A percentile compares a stretch with the other conserved stretches of the same genome.
phyloP scores from a whole-genome alignment of 2,113 vertebrate genomes.

The Melanerpes aurifrons region DNA sequence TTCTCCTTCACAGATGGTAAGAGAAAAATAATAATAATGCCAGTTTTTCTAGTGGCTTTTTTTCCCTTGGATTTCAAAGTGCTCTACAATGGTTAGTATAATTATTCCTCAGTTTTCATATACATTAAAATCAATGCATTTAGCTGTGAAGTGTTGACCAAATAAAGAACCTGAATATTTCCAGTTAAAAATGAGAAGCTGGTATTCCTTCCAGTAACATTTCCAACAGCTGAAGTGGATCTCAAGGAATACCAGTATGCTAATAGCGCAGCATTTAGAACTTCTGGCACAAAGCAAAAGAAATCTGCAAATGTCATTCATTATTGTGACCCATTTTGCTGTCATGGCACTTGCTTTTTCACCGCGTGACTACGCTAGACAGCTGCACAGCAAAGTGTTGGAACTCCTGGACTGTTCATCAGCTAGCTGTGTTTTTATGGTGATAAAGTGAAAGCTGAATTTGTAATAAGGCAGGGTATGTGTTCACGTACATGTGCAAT shows the following conservation, averaged over 20 bases:
- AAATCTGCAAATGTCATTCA: neutral
- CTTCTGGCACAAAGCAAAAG: neutral
- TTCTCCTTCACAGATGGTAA: neutral
- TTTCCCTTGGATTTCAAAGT: slow-evolving; percentile 3
- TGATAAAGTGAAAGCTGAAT: slow-evolving; percentile 10
- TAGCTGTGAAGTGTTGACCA: neutral
- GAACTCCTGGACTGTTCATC: slow-evolving; percentile 22
- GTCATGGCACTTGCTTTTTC: neutral
- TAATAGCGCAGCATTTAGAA: neutral
- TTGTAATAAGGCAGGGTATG: neutral
- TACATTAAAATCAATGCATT: neutral
- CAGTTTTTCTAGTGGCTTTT: neutral
- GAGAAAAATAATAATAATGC: slow-evolving; percentile 21
- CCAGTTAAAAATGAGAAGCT: slow-evolving; percentile 55
- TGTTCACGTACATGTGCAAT: neutral
- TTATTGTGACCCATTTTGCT: slow-evolving; percentile 5
- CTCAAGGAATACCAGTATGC: neutral
- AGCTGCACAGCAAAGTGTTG: neutral
- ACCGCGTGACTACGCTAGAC: neutral
- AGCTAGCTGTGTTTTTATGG: neutral
- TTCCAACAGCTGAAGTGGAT: neutral
- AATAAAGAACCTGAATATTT: slow-evolving; percentile 12
- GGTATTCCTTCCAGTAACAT: slow-evolving; percentile 5
- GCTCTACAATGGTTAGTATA: neutral
- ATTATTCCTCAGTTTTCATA: neutral